These are phyloP conservation scores for Koerneria pararmatus DNA, from an alignment of 2,888 invertebrate genomes.

Conservation along the genomic window DNA sequence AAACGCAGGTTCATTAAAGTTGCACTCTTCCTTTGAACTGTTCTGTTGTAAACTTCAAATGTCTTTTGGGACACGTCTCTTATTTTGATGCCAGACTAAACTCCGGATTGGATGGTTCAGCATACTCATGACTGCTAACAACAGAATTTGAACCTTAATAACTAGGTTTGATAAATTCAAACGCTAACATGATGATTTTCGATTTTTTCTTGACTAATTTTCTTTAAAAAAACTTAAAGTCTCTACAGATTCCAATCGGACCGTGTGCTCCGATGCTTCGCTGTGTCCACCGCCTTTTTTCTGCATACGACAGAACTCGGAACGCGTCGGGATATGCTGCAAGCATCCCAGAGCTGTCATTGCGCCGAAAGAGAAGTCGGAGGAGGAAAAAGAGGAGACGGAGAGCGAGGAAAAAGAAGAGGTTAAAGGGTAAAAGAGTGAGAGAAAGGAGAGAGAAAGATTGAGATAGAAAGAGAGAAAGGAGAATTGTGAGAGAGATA, in stretches of 20 bases:
- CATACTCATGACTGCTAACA: too few relatives aligned
- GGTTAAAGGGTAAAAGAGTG: neutral
- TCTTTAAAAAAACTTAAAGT: neutral
- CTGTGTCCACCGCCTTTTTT: conserved; percentile 30
- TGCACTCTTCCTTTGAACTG: too few relatives aligned
- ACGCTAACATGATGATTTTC: too few relatives aligned
- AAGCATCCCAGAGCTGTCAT: conserved; percentile 23
- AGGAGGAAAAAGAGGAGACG: conserved; percentile 10
- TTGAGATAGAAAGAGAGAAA: neutral
- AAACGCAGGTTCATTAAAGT: too few relatives aligned
- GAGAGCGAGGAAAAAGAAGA: neutral
- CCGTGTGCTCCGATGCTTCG: conserved; percentile 26
- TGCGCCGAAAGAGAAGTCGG: conserved; percentile 11
- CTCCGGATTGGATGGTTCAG: too few relatives aligned
- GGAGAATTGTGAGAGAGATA: neutral
- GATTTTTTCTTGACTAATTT: too few relatives aligned
- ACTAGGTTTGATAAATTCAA: too few relatives aligned
- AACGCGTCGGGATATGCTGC: conserved; percentile 26
- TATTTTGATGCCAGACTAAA: too few relatives aligned
- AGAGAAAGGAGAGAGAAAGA: neutral
- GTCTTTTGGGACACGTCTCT: too few relatives aligned
- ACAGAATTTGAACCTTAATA: too few relatives aligned
- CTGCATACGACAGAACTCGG: conserved; percentile 33
- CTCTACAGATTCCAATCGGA: conserved; percentile 25
- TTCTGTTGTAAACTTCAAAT: too few relatives aligned